Conservation (phyloP, 2,797 vertebrate species). For the Lagodon rhomboides region DNA sequence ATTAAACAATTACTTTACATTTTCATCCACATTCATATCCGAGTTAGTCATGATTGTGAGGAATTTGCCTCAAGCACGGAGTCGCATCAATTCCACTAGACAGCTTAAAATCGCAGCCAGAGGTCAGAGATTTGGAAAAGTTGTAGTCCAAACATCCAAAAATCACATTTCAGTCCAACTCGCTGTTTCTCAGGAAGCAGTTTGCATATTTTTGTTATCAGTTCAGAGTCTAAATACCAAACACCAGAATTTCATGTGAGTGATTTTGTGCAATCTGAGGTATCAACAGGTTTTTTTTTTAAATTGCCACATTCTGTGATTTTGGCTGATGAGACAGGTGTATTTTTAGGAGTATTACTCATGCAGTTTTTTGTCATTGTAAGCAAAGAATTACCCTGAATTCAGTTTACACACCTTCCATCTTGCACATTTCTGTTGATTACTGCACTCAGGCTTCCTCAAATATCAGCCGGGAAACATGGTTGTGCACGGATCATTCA, state of each 20-base stretch:
- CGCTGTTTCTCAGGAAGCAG: background rate
- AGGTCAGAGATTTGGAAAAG: constrained; percentile 26
- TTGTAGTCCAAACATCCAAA: constrained; percentile 24
- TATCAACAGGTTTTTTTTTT: background rate
- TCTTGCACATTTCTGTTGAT: constrained; percentile 1
- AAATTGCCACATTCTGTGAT: constrained; percentile 1
- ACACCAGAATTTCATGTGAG: constrained; percentile 3
- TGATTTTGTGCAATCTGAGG: background rate
- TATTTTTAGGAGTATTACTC: background rate
- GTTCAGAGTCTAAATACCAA: background rate
- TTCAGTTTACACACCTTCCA: background rate
- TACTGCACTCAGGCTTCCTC: background rate
- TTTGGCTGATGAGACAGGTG: background rate
- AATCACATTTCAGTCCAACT: constrained; percentile 13
- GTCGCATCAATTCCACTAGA: constrained; percentile 13
- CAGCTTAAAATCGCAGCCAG: constrained; percentile 29
- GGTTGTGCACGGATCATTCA: constrained; percentile 28
- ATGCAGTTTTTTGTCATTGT: background rate
- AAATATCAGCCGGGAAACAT: constrained; percentile 18
- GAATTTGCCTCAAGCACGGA: constrained; percentile 21
- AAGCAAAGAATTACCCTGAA: background rate
- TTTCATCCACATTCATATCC: constrained; percentile 20
- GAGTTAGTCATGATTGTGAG: constrained; percentile 15
- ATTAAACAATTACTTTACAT: constrained; percentile 1
- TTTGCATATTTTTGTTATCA: constrained; percentile 11